A percentile compares a stretch with the other conserved stretches of the same genome.
Conservation (phyloP, 2,888 invertebrate species). For the Trichopoda pennipes region DNA sequence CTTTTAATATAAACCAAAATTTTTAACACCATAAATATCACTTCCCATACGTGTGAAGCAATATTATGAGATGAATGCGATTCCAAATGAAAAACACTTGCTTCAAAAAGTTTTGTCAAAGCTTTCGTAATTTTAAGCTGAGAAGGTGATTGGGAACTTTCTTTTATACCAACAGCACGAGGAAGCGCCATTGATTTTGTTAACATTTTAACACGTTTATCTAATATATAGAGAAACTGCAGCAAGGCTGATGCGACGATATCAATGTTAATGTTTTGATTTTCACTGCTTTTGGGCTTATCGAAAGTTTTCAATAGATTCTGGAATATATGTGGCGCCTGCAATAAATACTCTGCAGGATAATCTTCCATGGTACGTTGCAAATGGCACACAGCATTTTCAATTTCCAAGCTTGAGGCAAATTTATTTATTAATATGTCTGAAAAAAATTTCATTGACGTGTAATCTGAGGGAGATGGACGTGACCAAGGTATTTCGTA, state of each 20-base stretch:
- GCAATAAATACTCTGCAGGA: conserved; percentile 79
- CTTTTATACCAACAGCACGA: rapidly evolving
- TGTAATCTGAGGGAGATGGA: conserved; percentile 73
- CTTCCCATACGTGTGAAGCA: conserved; percentile 69
- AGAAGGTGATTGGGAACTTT: background rate
- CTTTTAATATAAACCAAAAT: conserved; percentile 50
- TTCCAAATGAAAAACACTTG: conserved; percentile 69
- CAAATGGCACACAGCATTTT: conserved; percentile 74
- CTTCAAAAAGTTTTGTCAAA: conserved; percentile 70
- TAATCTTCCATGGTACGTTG: conserved; percentile 77
- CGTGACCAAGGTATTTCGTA: conserved; percentile 77
- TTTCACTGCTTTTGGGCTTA: conserved; percentile 45
- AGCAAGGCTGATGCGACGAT: conserved; percentile 71
- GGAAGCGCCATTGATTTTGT: conserved; percentile 61
- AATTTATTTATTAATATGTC: conserved; percentile 70
- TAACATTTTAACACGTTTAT: conserved; percentile 71
- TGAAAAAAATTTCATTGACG: conserved; percentile 74
- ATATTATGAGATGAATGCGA: conserved; percentile 45
- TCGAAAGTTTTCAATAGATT: conserved; percentile 73
- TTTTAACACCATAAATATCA: conserved; percentile 60
- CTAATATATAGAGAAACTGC: conserved; percentile 70
- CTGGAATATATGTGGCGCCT: conserved; percentile 77
- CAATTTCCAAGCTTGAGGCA: conserved; percentile 69
- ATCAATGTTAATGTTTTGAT: conserved; percentile 52
- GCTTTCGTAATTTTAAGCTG: conserved; percentile 73